Base-by-base conservation (phyloP, 2,113 vertebrate genomes). In the rabbit (Oryctolagus cuniculus) region DNA sequence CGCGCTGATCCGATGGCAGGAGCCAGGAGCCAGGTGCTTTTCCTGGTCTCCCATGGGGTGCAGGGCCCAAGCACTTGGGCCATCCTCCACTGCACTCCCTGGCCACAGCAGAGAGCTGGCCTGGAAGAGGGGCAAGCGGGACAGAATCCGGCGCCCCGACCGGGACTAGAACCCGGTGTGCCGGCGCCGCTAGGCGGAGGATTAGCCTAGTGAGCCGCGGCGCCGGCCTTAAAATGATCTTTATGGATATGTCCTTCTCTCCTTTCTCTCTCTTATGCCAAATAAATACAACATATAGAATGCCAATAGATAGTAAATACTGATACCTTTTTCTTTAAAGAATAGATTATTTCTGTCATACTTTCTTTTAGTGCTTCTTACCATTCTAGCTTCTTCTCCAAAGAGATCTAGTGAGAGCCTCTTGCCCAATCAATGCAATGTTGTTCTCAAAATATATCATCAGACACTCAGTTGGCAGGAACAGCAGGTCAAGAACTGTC, bases 261-360 rank as follows among this genome's bases (percentile, higher is more conserved):
- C 4, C 13, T 69, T 82, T 16, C 34, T 78, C 49, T 80, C 22
- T 79, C 6, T 34, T 92, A 22, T 90, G 53, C 17, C 55, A 74
- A 94, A 74, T 9, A 87, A 73, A 93, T 25, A 72, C 51, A n/a
- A 89, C n/a, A 58, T 44, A 90, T 36, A 84, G 92, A 95, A 87
- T 87, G 29, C 6, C 49, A 95, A n/a, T 73, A 31, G 74, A 70
- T 25, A 92, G 51, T 25, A 82, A 89, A 90, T 80, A 74, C 25
- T 58, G 36, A 51, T 92, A 80, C 24, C 29, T 61, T 22, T 92
- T 96, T 53, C n/a, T 70, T 94, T 92, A 80, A 87, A 79, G 53
- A 93, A 88, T 55, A 53, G 29, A 88, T 91, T 58, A 69, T 67
- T 87, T 87, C 21, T 96, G 51, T 70, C 38, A 21, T 79, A 63